phyloP scores from a whole-genome alignment of 2,797 vertebrate species.

The Girardinus metallicus region DNA sequence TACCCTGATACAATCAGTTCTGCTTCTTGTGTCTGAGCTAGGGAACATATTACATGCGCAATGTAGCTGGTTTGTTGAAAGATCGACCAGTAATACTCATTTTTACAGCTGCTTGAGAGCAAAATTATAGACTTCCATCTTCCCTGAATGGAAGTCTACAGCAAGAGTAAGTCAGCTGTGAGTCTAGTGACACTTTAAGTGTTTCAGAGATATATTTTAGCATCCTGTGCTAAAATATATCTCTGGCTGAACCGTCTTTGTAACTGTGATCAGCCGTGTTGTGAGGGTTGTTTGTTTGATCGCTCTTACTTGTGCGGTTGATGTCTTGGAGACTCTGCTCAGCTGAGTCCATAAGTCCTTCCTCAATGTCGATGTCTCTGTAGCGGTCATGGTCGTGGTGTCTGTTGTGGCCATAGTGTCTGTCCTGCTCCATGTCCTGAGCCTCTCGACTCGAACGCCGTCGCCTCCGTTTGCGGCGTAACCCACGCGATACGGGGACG shows the following conservation, averaged over 20 bases:
- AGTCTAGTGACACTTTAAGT: no score
- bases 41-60: background rate
- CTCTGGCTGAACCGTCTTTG: background rate
- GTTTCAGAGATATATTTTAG: no score
- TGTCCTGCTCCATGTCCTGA: conserved; percentile 73
- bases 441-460: conserved; percentile 83
- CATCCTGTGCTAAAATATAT: no score
- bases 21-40: background rate
- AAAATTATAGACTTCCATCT: background rate
- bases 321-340: conserved; percentile 77
- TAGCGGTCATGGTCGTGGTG: conserved; percentile 64
- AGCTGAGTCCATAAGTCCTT: conserved; percentile 71
- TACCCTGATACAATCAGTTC: background rate
- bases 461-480: conserved; percentile 87
- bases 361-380: conserved; percentile 76
- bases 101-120: background rate
- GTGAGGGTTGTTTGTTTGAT: background rate
- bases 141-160: background rate
- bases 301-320: conserved; percentile 86
- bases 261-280: background rate
- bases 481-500: conserved; percentile 86
- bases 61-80: background rate
- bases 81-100: background rate
- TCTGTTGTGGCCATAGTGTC: conserved; percentile 75
- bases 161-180: no score